Base-by-base conservation (phyloP, 2,113 vertebrate species). In the Isurus oxyrinchus region DNA sequence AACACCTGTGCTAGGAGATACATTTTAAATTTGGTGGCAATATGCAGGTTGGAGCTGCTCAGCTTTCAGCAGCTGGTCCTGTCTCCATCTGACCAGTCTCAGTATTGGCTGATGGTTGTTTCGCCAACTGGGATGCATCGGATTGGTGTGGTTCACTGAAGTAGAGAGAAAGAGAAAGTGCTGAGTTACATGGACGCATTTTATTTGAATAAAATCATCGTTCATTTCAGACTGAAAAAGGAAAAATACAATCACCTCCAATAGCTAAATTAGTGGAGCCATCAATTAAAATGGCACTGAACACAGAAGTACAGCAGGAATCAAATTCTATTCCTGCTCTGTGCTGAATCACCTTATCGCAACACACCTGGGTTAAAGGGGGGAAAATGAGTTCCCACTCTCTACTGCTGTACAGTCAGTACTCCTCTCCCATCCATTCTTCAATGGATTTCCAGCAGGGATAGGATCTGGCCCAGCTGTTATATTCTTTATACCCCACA, bases 121-220 rank as follows among this genome's bases (percentile, higher is more conserved):
- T 95, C 25, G 44, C 94, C 49, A 72, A 95, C 27, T 95, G 94
- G 27, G 67, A 95, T 27, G 67, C 66, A 95, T 95, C 94, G 0
- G 67, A 72, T 55, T 44, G 61, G 69, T 95, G n/a, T 63, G 0
- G 63, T 49, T 95, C 94, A 69, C 94, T 95, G 67, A 95, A 94
- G 40, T 94, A 31, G 35, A 44, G 19, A 84, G 40, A 49, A 84
- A 49, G n/a, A 94, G 66, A 94, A 95, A 49, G 27, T 27, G 44
- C 40, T 16, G 23, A n/a, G 25, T 53, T 31, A 72, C 67, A 49
- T 21, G 19, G 40, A 44, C 2, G 0, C 61, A 67, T 44, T 66
- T 49, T 27, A 69, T 72, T 95, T 25, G 25, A 76, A 35, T 95
- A 95, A 76, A 72, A 95, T 59, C 44, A 91, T 2, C 16, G 10